phyloP scores from a whole-genome alignment of 92 coral and sea anemone genomes.

The Nematostella vectensis region DNA sequence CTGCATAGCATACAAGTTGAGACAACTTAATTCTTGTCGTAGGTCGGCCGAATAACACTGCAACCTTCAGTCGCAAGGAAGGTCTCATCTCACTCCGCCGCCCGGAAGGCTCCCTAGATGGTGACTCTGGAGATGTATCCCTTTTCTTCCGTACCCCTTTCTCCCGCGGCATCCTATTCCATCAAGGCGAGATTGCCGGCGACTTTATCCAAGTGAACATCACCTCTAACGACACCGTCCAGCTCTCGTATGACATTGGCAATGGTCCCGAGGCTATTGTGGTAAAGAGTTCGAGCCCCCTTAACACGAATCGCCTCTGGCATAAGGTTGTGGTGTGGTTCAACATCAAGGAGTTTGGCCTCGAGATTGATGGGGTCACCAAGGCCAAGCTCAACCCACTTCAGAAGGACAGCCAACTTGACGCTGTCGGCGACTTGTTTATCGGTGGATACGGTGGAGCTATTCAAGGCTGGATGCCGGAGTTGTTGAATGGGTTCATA shows the following conservation, averaged over 20 bases:
- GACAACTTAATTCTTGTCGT: neutral
- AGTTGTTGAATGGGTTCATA: slow-evolving; percentile 53
- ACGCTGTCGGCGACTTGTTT: slow-evolving; percentile 31
- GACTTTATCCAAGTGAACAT: slow-evolving; percentile 55
- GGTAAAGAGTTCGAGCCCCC: slow-evolving; percentile 10
- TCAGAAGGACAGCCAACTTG: slow-evolving; percentile 44
- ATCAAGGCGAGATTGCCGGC: slow-evolving; percentile 37
- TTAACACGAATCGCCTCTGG: slow-evolving; percentile 51
- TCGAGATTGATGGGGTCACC: slow-evolving; percentile 33
- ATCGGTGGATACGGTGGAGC: slow-evolving; percentile 61
- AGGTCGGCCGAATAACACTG: slow-evolving; percentile 72
- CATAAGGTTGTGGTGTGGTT: slow-evolving; percentile 54
- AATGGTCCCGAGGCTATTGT: slow-evolving; percentile 28
- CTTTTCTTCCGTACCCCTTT: slow-evolving; percentile 67
- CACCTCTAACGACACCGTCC: slow-evolving; percentile 41
- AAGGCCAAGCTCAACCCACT: slow-evolving; percentile 21
- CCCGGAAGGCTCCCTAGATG: slow-evolving; percentile 30
- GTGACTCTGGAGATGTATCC: slow-evolving; percentile 52
- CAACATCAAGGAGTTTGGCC: slow-evolving; percentile 59
- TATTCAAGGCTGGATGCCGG: slow-evolving; percentile 42
- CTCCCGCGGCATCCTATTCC: slow-evolving; percentile 57
- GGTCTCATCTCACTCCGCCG: slow-evolving; percentile 38
- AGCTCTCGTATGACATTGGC: slow-evolving; percentile 50
- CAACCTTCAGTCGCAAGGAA: slow-evolving; percentile 74
- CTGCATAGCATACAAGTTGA: too few relatives aligned